These are phyloP conservation scores for Tretioscincus oriximinensis DNA, from an alignment of 2,113 vertebrate species.

Conservation along the genomic window DNA sequence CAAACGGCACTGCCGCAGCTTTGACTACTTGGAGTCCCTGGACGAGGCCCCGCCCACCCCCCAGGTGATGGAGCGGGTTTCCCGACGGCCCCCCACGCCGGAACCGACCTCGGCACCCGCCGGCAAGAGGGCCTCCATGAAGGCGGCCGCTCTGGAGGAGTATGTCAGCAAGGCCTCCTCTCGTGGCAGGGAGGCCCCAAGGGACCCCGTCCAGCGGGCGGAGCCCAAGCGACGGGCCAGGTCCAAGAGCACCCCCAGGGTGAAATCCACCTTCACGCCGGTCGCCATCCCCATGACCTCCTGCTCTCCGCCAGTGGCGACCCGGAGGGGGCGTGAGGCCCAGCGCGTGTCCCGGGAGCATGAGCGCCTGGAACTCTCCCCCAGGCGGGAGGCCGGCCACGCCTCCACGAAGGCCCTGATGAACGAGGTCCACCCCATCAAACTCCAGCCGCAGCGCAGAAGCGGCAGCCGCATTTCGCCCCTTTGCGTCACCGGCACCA, in stretches of 20 bases:
- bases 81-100: constrained; percentile 67
- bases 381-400: constrained; percentile 73
- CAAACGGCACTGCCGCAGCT: constrained; percentile 96
- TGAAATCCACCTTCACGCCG: constrained; percentile 79
- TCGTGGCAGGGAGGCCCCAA: constrained; percentile 69
- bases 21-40: constrained; percentile 91
- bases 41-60: constrained; percentile 77
- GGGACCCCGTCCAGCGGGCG: constrained; percentile 60
- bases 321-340: constrained; percentile 75
- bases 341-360: constrained; percentile 71
- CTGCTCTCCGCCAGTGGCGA: constrained; percentile 55
- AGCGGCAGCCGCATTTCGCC: constrained; percentile 85
- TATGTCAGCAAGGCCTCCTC: constrained; percentile 66
- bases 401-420: constrained; percentile 78
- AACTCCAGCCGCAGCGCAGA: constrained; percentile 87
- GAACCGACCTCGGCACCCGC: constrained; percentile 47
- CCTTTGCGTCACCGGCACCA: constrained; percentile 79
- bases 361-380: constrained; percentile 74
- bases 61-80: constrained; percentile 76
- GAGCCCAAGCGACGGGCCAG: constrained; percentile 82
- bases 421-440: constrained; percentile 94
- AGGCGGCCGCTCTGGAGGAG: constrained; percentile 63
- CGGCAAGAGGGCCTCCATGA: constrained; percentile 73
- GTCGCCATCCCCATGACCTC: constrained; percentile 79
- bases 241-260: constrained; percentile 86